These are phyloP conservation scores for Brachionichthys hirsutus DNA, from an alignment of 2,113 vertebrate species.

Conservation along the genomic window DNA sequence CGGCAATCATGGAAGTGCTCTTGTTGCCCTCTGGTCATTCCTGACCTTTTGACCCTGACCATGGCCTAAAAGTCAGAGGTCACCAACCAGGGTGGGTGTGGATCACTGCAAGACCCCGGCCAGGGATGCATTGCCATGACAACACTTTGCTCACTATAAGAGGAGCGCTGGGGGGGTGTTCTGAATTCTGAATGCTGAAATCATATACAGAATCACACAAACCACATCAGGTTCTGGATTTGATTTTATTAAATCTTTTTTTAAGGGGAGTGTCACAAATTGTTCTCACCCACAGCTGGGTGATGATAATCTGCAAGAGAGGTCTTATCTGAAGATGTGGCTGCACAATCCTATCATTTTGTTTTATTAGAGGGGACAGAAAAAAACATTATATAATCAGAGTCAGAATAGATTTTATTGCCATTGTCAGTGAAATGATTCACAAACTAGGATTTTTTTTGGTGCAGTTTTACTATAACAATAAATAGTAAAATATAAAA, in stretches of 20 bases:
- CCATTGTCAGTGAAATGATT: no score
- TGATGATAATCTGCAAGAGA: not conserved
- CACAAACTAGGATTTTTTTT: no score
- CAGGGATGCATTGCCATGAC: slow-evolving; percentile 71
- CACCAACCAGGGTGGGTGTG: slow-evolving; percentile 65
- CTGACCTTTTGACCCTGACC: slow-evolving; percentile 77
- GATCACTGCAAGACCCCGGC: slow-evolving; percentile 63
- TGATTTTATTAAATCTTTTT: no score
- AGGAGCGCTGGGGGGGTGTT: slow-evolving; percentile 51
- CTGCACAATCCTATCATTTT: no score
- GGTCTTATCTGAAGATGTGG: no score
- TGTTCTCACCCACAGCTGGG: slow-evolving; percentile 30
- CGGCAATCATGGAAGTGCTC: slow-evolving; percentile 78
- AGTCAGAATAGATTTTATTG: no score
- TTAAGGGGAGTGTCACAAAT: slow-evolving; percentile 7
- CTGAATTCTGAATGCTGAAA: slow-evolving; percentile 49
- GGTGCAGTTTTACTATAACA: no score
- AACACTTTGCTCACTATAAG: slow-evolving; percentile 59
- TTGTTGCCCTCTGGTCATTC: slow-evolving; percentile 74
- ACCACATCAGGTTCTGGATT: slow-evolving; percentile 13
- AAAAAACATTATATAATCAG: no score
- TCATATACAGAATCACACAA: slow-evolving; percentile 29
- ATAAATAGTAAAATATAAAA: no score
- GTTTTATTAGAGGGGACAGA: no score
- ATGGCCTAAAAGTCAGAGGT: slow-evolving; percentile 78